Conservation (phyloP, 2,888 invertebrate genomes). For the Conomelus anceps region DNA sequence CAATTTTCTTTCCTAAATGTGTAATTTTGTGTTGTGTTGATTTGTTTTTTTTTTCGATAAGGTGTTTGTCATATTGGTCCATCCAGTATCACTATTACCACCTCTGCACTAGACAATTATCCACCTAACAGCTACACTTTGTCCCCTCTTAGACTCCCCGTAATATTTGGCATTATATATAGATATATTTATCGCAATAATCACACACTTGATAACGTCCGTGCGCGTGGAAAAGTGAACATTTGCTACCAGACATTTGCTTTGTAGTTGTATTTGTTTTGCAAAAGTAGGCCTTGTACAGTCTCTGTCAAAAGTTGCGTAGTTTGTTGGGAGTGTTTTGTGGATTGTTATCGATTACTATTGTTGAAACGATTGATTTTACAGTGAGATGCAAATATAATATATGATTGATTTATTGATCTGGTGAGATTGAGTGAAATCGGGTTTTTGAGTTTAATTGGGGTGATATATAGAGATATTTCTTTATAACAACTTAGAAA, state of each 20-base stretch:
- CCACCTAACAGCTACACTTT: not conserved
- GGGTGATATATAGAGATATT: no score
- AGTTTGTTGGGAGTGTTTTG: not conserved
- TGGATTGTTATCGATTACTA: not conserved
- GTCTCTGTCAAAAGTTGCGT: not conserved
- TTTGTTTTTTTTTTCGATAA: not conserved
- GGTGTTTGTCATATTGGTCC: not conserved
- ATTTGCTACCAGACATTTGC: not conserved
- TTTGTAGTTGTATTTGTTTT: not conserved
- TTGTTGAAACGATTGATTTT: not conserved
- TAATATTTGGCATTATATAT: not conserved
- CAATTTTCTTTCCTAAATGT: not conserved
- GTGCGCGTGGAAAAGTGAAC: not conserved
- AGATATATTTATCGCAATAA: not conserved
- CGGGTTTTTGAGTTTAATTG: no score
- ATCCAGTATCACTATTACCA: no score
- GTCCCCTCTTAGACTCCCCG: not conserved
- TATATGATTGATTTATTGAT: no score
- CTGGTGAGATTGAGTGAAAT: no score
- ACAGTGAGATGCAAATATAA: no score
- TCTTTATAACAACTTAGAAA: no score
- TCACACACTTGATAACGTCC: not conserved
- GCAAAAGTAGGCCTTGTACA: not conserved
- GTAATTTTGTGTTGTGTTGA: not conserved
- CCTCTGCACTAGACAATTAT: not conserved